Conservation (phyloP, 2,797 vertebrate genomes). For the Girardinus metallicus region DNA sequence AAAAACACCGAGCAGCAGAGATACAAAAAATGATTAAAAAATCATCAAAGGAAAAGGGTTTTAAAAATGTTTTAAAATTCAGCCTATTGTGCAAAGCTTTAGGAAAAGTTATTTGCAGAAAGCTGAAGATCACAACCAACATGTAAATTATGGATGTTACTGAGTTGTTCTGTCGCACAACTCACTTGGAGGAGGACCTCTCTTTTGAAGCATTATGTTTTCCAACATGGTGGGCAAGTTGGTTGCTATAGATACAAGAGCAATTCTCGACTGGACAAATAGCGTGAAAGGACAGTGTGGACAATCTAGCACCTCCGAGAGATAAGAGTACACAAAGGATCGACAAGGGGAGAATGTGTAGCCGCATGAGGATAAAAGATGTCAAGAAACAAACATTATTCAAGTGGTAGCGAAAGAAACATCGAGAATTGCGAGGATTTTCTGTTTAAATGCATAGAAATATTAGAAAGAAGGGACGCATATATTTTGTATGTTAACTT, state of each 20-base stretch:
- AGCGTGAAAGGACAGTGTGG: constrained; percentile 46
- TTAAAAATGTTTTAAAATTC: constrained; percentile 32
- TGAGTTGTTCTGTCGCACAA: constrained; percentile 29
- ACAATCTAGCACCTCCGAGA: constrained; percentile 37
- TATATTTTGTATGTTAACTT: not conserved
- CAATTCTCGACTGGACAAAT: constrained; percentile 54
- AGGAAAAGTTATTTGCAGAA: constrained; percentile 74
- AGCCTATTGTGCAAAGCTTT: constrained; percentile 47
- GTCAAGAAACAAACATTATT: constrained; percentile 25
- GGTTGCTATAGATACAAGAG: constrained; percentile 77
- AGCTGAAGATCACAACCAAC: constrained; percentile 58
- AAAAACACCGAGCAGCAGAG: constrained; percentile 33
- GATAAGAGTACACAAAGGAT: constrained; percentile 43
- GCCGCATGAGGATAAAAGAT: constrained; percentile 21
- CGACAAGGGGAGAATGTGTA: constrained; percentile 39
- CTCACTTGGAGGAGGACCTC: constrained; percentile 43
- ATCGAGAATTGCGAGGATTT: not conserved
- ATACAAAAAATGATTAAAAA: not conserved
- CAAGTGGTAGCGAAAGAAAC: constrained; percentile 12
- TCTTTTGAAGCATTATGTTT: constrained; percentile 61
- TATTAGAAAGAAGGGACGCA: constrained; percentile 2
- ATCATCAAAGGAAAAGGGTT: constrained; percentile 36
- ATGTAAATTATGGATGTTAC: constrained; percentile 68
- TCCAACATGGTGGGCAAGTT: constrained; percentile 58
- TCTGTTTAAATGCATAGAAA: not conserved